Conservation (phyloP, 2,797 vertebrate species). For the Darevskia mixta region DNA sequence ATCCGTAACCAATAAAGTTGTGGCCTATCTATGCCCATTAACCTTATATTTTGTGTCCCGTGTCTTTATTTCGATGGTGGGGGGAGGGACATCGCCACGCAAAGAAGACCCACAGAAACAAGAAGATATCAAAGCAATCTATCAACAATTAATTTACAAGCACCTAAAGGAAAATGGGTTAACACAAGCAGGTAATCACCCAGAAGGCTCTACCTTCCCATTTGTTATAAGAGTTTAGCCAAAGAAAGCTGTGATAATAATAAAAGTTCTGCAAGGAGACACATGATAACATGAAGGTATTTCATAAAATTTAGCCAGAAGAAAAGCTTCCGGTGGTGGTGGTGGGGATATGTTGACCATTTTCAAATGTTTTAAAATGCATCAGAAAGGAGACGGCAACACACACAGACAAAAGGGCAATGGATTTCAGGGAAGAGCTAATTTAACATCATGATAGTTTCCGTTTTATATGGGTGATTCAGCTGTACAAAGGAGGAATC, state of each 20-base stretch:
- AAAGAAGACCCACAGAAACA: not conserved
- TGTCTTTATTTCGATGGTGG: too few species aligned
- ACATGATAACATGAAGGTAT: not conserved
- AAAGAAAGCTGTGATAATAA: not conserved
- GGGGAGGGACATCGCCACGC: too few species aligned
- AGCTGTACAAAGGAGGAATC: not conserved
- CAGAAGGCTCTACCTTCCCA: not conserved
- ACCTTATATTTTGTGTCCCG: too few species aligned
- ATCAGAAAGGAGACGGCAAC: not conserved
- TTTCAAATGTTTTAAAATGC: not conserved
- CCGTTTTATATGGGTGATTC: not conserved
- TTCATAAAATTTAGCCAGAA: not conserved
- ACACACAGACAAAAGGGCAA: not conserved
- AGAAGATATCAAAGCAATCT: not conserved
- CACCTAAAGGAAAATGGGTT: not conserved
- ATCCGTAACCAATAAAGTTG: too few species aligned
- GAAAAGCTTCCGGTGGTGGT: not conserved
- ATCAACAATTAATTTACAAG: slow-evolving; percentile 1
- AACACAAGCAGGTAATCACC: not conserved
- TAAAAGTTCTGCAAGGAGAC: not conserved
- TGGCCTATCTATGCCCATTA: too few species aligned
- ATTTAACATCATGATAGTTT: not conserved
- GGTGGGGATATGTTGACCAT: not conserved
- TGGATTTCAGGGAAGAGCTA: not conserved
- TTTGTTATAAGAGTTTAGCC: not conserved